These are phyloP conservation scores for Todiramphus chloris DNA, from an alignment of 2,113 vertebrate genomes.

Conservation along the genomic window DNA sequence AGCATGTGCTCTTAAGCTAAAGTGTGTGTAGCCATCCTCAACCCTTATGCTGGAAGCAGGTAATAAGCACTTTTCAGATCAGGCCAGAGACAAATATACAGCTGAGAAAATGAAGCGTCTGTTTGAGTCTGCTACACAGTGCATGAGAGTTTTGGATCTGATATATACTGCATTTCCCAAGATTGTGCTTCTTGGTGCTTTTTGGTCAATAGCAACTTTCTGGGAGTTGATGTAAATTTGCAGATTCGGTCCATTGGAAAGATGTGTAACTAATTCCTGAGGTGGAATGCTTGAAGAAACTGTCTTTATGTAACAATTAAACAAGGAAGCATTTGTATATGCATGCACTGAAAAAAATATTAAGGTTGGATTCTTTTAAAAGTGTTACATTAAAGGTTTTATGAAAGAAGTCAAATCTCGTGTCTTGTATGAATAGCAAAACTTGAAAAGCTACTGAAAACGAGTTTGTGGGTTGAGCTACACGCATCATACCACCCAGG, in stretches of 20 bases:
- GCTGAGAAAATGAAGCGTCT: not conserved
- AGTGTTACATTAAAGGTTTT: not conserved
- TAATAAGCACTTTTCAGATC: not conserved
- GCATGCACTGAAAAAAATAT: not conserved
- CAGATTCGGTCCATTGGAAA: not conserved
- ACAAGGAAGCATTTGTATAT: not conserved
- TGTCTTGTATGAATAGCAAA: not conserved
- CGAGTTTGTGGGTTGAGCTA: not conserved
- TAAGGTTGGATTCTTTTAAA: not conserved
- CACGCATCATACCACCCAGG: not conserved
- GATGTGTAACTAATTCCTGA: not conserved
- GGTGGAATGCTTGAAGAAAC: not conserved
- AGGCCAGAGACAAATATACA: not conserved
- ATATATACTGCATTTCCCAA: not conserved
- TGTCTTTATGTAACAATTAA: slow-evolving; percentile 24
- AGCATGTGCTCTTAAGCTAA: accelerated
- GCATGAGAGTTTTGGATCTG: accelerated
- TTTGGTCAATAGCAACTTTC: not conserved
- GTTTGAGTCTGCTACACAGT: not conserved
- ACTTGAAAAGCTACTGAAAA: not conserved
- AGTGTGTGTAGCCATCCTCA: too few relatives aligned
- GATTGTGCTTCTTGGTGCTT: not conserved
- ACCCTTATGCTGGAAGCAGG: not conserved
- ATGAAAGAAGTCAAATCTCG: not conserved
- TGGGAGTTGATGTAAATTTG: not conserved